Evolutionary conservation across 1,140 invertebrate genomes (phyloP).

Genomic region (Drosophila miranda): DNA sequence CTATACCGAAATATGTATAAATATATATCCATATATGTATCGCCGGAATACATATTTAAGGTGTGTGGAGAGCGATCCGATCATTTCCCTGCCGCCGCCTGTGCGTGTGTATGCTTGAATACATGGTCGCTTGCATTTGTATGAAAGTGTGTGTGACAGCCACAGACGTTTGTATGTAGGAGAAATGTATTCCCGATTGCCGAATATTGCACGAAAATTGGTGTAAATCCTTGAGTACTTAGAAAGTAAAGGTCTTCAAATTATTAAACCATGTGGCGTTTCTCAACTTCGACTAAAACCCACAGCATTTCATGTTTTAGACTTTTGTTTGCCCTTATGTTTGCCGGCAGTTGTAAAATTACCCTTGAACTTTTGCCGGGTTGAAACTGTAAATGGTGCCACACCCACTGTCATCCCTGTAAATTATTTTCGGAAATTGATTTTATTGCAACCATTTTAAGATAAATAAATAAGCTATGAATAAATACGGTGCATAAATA

Average conservation of each 20-base stretch:
- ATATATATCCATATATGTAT: conserved; percentile 55
- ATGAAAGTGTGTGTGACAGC: conserved; percentile 1
- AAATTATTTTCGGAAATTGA: not conserved
- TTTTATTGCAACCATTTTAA: too few relatives aligned
- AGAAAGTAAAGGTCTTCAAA: too few relatives aligned
- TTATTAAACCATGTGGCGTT: too few relatives aligned
- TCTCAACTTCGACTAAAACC: too few relatives aligned
- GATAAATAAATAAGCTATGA: not conserved
- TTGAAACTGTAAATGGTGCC: conserved; percentile 39
- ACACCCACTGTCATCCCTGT: conserved; percentile 22
- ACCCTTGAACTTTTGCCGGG: conserved; percentile 46
- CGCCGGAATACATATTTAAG: conserved; percentile 46
- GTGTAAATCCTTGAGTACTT: not conserved
- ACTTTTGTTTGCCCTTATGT: conserved; percentile 38
- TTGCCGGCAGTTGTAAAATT: conserved; percentile 49
- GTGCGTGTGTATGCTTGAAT: conserved; percentile 33
- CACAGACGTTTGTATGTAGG: conserved; percentile 37
- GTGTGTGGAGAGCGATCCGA: conserved; percentile 30
- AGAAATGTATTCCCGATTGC: conserved; percentile 36
- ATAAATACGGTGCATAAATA: not conserved
- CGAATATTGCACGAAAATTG: conserved; percentile 31
- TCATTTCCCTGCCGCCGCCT: conserved; percentile 34
- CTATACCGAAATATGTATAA: conserved; percentile 52
- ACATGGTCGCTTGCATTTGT: conserved; percentile 1
- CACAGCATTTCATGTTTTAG: not conserved